Evolutionary conservation across 2,888 invertebrate species (phyloP), one percentile per base, ranked within the genome.

Genomic region (Petrolisthes cinctipes): DNA sequence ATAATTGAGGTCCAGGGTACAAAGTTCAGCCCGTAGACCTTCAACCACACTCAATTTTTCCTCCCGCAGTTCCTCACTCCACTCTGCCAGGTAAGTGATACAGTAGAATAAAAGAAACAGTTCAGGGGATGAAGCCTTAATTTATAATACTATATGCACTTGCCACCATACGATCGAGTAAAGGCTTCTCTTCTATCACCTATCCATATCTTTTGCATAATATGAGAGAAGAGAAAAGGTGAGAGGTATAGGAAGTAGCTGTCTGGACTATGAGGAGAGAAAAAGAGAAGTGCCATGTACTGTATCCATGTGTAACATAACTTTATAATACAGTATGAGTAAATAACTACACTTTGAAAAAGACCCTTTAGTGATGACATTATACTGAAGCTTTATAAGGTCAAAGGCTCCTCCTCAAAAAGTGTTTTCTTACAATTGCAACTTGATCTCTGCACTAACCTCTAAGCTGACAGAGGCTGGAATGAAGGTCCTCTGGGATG

Each of bases 401-500:
- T n/a, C n/a, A n/a, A n/a, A n/a, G n/a, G n/a, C n/a, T n/a, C n/a
- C n/a, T n/a, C n/a, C n/a, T n/a, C n/a, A n/a, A n/a, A n/a, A n/a
- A n/a, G n/a, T n/a, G n/a, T n/a, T n/a, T 37, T 37, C 37, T 37
- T 37, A 37, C 37, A 37, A 37, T 37, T 37, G 37, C 37, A 37
- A 37, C 37, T 37, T 37, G 37, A 37, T 37, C 37, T 37, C 37
- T 11, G 5, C 78, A 75, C 75, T 87, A 20, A 84, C 87, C 83
- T 80, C 61, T 80, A 14, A 88, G 81, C 37, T 88, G 87, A 75
- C 84, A 88, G 6, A 88, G 82, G 23, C 85, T 78, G 0, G 71
- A 23, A 57, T 88, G 82, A 11, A 88, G 88, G 14, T 88, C 88
- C 53, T 88, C 88, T 5, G 88, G 88, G 17, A 88, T 56, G 11